These are phyloP conservation scores for Hirtodrosophila histrioides DNA, from an alignment of 2,888 invertebrate genomes.

Conservation along the genomic window DNA sequence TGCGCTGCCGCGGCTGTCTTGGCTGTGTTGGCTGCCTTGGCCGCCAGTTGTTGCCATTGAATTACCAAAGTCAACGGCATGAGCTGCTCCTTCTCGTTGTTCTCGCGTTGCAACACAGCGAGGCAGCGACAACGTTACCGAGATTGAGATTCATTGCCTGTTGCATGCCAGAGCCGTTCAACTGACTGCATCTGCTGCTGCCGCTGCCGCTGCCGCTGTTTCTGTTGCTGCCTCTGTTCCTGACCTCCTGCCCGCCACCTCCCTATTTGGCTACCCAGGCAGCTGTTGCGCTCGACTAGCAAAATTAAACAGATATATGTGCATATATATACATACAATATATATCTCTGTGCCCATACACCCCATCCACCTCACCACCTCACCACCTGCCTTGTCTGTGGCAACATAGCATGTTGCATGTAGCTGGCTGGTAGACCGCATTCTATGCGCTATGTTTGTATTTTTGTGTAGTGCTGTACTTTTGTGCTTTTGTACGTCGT, in stretches of 20 bases:
- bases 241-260: neutral
- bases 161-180: slow-evolving; percentile 74
- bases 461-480: slow-evolving; percentile 70
- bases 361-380: no score
- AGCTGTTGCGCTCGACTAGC: slow-evolving; percentile 58
- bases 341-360: neutral
- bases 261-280: slow-evolving; percentile 15
- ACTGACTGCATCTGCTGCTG: slow-evolving; percentile 55
- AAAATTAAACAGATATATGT: slow-evolving; percentile 58
- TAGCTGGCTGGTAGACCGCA: slow-evolving; percentile 44
- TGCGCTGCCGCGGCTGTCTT: slow-evolving; percentile 32
- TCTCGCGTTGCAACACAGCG: slow-evolving; percentile 12
- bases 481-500: slow-evolving; percentile 30
- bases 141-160: slow-evolving; percentile 79
- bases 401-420: slow-evolving; percentile 55
- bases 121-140: slow-evolving; percentile 52
- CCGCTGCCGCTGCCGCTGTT: slow-evolving; percentile 1
- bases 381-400: slow-evolving; percentile 32
- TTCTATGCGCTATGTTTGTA: slow-evolving; percentile 59
- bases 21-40: slow-evolving; percentile 30
- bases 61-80: slow-evolving; percentile 76
- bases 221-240: slow-evolving; percentile 3
- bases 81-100: slow-evolving; percentile 42
- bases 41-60: slow-evolving; percentile 68
- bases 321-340: slow-evolving; percentile 25